Base-by-base conservation (phyloP, 2,797 vertebrate species). In the Pitangus sulphuratus region DNA sequence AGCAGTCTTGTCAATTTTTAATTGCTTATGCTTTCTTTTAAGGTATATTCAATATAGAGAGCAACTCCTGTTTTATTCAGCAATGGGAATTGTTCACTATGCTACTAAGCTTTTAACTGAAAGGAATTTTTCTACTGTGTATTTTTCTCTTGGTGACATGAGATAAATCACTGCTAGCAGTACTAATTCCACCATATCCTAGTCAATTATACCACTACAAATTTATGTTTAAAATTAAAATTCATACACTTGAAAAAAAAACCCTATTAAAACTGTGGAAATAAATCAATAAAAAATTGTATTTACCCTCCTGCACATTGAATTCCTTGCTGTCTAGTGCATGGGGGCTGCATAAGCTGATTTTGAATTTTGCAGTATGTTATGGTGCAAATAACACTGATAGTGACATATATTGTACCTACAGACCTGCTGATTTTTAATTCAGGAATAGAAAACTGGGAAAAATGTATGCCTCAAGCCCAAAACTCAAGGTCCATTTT, bases 1-100 rank as follows among this genome's bases (percentile, higher is more conserved):
- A 83, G 60, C 40, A 77, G 16, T 42, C 56, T 30, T 65, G 86
- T 75, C 78, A 77, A 83, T 87, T 94, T 85, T 91, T 92, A 88
- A 84, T 81, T 91, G 74, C 57, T 85, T 60, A 68, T 58, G 3
- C 56, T 85, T 89, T 72, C 51, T 91, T 83, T 66, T 44, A 68
- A 84, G 39, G 42, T 50, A 31, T 21, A 31, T 51, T 84, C 21
- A 4, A 18, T 42, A 26, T 33, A 62, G 1, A 0, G 17, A 75
- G 37, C 33, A 70, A 45, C 15, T 89, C 22, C 11, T 75, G 37
- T 42, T 84, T 90, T 85, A 83, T 57, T 93, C 76, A 18, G n/a
- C 58, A 20, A 11, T 80, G 53, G 56, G 48, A 74, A 68, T 74
- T 80, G 45, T 74, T 78, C 72, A 8, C 31, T 76, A 5, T 25